Percentiles rank a stretch among this genome's conserved stretches.
Conservation (phyloP, 2,888 invertebrate species). For the Marasmarcha lunaedactyla region DNA sequence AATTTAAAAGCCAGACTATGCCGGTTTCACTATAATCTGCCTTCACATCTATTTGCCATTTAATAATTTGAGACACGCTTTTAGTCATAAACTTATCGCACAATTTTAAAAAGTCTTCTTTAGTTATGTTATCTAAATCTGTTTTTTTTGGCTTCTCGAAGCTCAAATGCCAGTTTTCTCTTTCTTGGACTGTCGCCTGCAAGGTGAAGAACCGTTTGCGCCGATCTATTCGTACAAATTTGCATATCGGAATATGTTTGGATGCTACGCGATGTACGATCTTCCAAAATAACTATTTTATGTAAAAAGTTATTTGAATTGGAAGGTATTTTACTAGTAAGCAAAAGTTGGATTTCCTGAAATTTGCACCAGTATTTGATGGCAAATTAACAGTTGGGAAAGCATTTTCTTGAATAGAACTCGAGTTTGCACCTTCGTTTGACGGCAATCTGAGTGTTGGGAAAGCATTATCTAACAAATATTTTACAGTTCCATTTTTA, state of each 20-base stretch:
- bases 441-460: slow-evolving; percentile 15
- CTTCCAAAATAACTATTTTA: too few species aligned
- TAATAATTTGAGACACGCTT: slow-evolving; percentile 12
- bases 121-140: slow-evolving; percentile 8
- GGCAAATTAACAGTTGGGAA: too few species aligned
- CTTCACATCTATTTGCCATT: slow-evolving; percentile 9
- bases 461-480: slow-evolving; percentile 14
- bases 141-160: slow-evolving; percentile 6
- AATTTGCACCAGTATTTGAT: too few species aligned
- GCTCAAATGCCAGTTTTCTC: slow-evolving; percentile 8
- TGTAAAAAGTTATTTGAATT: slow-evolving; percentile 11
- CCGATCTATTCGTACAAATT: neutral
- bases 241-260: too few species aligned
- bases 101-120: slow-evolving; percentile 11
- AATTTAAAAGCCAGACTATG: slow-evolving; percentile 8
- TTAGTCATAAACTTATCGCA: slow-evolving; percentile 6
- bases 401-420: too few species aligned
- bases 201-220: slow-evolving; percentile 2
- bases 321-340: slow-evolving; percentile 3
- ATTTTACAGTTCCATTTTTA: too few species aligned
- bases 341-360: too few species aligned
- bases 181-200: too few species aligned
- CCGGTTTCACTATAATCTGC: neutral
- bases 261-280: too few species aligned
- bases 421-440: too few species aligned